Conservation (phyloP, 1,140 invertebrate genomes). For the Lethrus apterus region DNA sequence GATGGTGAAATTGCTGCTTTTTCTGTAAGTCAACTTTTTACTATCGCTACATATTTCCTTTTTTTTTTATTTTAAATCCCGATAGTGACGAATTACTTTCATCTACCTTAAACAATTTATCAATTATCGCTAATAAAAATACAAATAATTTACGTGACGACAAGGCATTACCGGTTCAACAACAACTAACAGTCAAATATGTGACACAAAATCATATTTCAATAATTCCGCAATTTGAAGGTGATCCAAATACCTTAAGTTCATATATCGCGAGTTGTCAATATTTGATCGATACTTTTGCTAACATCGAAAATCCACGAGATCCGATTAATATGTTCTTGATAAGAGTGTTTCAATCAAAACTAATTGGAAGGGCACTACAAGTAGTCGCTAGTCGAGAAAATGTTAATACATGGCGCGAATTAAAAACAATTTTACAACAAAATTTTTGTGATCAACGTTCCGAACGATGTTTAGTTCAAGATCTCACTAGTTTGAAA, state of each 20-base stretch:
- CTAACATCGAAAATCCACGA: background rate
- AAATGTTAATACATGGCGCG: background rate
- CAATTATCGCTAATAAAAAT: no score
- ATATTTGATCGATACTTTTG: background rate
- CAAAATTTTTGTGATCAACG: constrained; percentile 8
- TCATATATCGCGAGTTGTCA: background rate
- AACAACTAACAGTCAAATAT: no score
- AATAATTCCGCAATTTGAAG: constrained; percentile 1
- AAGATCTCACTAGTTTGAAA: background rate
- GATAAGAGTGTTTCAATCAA: constrained; percentile 7
- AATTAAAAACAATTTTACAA: constrained; percentile 2
- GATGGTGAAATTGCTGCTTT: no score
- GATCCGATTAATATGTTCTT: background rate
- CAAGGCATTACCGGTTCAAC: no score
- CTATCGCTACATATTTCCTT: no score
- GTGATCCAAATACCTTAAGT: constrained; percentile 4
- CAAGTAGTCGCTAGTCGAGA: constrained; percentile 1
- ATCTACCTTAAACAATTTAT: no score
- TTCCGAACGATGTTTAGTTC: constrained; percentile 5
- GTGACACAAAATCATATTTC: constrained; percentile 6
- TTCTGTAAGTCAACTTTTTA: no score
- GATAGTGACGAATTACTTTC: no score
- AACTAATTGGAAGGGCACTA: constrained; percentile 6
- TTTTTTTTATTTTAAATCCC: no score
- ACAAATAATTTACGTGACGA: no score